Conservation (phyloP, 2,888 invertebrate species). For the Scaptomyza caliginosa region DNA sequence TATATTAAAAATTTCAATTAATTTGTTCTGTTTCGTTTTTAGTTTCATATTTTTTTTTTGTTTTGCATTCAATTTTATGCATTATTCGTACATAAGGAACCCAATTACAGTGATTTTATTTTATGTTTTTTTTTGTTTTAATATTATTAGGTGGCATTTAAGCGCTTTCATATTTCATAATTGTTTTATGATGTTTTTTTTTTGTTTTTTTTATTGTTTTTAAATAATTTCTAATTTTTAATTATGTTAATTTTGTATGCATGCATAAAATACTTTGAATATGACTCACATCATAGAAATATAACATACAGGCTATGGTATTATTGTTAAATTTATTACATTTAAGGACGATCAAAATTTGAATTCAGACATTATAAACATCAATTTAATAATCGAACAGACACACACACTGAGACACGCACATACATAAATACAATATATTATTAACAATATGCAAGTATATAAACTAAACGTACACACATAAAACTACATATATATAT, state of each 20-base stretch:
- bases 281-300: slow-evolving; percentile 61
- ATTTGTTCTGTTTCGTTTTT: slow-evolving; percentile 52
- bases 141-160: slow-evolving; percentile 9
- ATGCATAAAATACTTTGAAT: slow-evolving; percentile 64
- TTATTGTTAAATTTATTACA: slow-evolving; percentile 47
- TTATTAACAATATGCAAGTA: slow-evolving; percentile 32
- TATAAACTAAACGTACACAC: slow-evolving; percentile 54
- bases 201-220: slow-evolving; percentile 12
- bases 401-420: slow-evolving; percentile 43
- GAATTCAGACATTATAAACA: slow-evolving; percentile 52
- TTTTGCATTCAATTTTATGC: slow-evolving; percentile 28
- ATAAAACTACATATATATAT: slow-evolving; percentile 26
- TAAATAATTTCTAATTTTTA: slow-evolving; percentile 45
- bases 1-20: slow-evolving; percentile 54
- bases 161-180: slow-evolving; percentile 25
- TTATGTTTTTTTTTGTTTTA: not conserved
- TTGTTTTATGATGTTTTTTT: not conserved
- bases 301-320: slow-evolving; percentile 43
- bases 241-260: slow-evolving; percentile 57
- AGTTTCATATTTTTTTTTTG: slow-evolving; percentile 15
- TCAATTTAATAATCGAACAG: slow-evolving; percentile 49
- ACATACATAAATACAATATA: slow-evolving; percentile 45
- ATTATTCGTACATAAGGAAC: slow-evolving; percentile 70
- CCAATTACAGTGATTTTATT: slow-evolving; percentile 61
- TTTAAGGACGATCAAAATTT: slow-evolving; percentile 68